Conservation (phyloP, 2,113 vertebrate species). For the Hyperopisus bebe region DNA sequence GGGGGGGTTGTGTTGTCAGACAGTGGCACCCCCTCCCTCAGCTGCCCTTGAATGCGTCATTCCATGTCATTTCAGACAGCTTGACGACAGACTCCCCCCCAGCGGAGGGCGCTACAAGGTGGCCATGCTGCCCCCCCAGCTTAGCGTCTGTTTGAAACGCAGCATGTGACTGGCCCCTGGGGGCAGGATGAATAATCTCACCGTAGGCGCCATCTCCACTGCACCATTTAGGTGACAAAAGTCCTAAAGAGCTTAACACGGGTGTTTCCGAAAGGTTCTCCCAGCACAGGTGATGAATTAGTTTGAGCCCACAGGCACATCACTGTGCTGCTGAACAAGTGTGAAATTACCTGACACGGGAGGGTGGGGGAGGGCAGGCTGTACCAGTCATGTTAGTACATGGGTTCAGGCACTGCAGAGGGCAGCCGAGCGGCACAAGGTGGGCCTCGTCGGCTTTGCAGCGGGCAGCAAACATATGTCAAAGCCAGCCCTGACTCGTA, state of each 20-base stretch:
- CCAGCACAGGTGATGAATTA: constrained; percentile 58
- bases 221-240: constrained; percentile 39
- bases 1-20: constrained; percentile 47
- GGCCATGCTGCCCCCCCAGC: constrained; percentile 36
- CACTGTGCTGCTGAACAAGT: constrained; percentile 48
- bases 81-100: constrained; percentile 13
- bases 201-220: constrained; percentile 33
- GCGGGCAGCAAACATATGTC: constrained; percentile 19
- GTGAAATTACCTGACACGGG: constrained; percentile 53
- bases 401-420: not conserved
- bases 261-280: constrained; percentile 47
- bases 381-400: constrained; percentile 34
- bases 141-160: constrained; percentile 46
- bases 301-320: constrained; percentile 45
- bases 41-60: constrained; percentile 28
- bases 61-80: constrained; percentile 39
- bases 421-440: not conserved
- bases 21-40: not conserved
- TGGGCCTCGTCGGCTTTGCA: not conserved
- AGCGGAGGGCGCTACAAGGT: constrained; percentile 47
- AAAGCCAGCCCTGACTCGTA: constrained; percentile 41
- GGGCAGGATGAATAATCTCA: constrained; percentile 36
- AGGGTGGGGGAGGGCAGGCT: not conserved
- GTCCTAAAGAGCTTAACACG: constrained; percentile 47
- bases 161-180: constrained; percentile 17